Evolutionary conservation across 2,113 vertebrate genomes (phyloP), one percentile per base, ranked within the genome.

Genomic region (Euleptes europaea): DNA sequence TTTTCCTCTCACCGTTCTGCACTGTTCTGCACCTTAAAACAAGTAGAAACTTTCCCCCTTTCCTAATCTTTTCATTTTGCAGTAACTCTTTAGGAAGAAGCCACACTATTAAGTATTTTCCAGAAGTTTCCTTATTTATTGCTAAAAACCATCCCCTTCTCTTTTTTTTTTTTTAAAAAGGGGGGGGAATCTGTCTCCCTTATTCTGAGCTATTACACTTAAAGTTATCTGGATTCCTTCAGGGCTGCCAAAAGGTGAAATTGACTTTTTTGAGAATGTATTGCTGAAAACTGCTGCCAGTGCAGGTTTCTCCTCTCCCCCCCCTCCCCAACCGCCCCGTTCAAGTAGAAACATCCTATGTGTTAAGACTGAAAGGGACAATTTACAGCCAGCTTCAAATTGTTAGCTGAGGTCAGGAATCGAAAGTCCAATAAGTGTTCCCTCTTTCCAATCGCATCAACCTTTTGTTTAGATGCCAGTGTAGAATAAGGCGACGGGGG

Each of bases 201-300:
- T 90, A 69, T 90, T 92, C 51, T n/a, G 77, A 90, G 84, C 82
- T 84, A 80, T 94, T 86, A 75, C 63, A 80, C 76, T 88, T 92
- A 83, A 81, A 14, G 33, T 88, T 81, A 87, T 93, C 76, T 71
- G 47, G 80, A 67, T 93, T 88, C 82, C 76, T 90, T 92, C 63
- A 74, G 82, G 91, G 83, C 94, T 94, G 92, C 89, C 93, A 94
- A 91, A 93, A 96, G 94, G 91, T 92, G 88, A 91, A 93, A 95
- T 88, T 91, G 94, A 92, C 93, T 94, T 96, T 79, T 95, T 91
- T 77, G 88, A 94, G 93, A 86, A 91, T 31, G 51, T 84, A 88
- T 92, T 91, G 84, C 91, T 81, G 90, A 88, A 93, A 95, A 89
- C 72, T 95, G 95, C 94, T 92, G 89, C 89, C 73, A 38, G 3